Conservation (phyloP, 92 coral and sea anemone species). For the Paramuricea clavata region DNA sequence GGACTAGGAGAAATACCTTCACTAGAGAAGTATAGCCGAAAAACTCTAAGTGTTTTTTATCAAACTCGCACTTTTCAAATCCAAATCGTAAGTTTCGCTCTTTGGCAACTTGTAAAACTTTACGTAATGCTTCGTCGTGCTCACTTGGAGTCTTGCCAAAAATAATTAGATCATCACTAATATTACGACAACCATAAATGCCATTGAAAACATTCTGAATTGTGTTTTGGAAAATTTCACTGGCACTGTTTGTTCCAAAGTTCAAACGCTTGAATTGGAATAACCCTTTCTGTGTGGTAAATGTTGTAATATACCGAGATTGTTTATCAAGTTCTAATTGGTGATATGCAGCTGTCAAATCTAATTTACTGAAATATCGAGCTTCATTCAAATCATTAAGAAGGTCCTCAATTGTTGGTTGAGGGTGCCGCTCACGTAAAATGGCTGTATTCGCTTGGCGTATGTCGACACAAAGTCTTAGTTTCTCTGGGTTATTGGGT, state of each 20-base stretch:
- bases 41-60: constrained; percentile 21
- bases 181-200: constrained; percentile 29
- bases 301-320: constrained; percentile 5
- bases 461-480: constrained; percentile 36
- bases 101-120: constrained; percentile 36
- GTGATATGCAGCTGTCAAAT: constrained; percentile 33
- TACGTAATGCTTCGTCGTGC: background rate
- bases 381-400: constrained; percentile 31
- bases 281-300: constrained; percentile 6
- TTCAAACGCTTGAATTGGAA: constrained; percentile 30
- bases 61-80: constrained; percentile 32
- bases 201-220: constrained; percentile 44
- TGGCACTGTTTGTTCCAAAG: constrained; percentile 34
- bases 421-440: constrained; percentile 23
- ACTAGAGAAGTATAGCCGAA: constrained; percentile 25
- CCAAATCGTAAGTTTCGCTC: constrained; percentile 8
- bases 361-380: constrained; percentile 27
- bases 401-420: constrained; percentile 34
- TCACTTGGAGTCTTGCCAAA: constrained; percentile 22
- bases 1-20: constrained; percentile 18
- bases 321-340: constrained; percentile 28
- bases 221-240: constrained; percentile 34
- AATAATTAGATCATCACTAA: constrained; percentile 34
- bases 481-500: constrained; percentile 28
- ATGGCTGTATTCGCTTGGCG: constrained; percentile 11